These are phyloP conservation scores for Ips nitidus DNA, from an alignment of 1,140 invertebrate genomes.

Conservation along the genomic window DNA sequence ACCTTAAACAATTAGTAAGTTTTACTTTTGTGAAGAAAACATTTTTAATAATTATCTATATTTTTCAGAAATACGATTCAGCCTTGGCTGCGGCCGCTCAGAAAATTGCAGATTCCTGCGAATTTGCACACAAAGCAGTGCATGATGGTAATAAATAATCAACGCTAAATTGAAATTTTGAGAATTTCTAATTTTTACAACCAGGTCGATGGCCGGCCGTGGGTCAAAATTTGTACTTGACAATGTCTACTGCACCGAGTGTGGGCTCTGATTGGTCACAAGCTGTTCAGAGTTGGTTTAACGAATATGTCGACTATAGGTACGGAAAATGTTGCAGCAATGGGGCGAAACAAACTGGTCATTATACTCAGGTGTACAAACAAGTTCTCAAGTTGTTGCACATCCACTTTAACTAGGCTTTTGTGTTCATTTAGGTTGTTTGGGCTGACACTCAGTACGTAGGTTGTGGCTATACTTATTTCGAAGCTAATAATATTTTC, in stretches of 20 bases:
- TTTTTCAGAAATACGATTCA: slow-evolving; percentile 36
- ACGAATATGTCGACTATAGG: slow-evolving; percentile 22
- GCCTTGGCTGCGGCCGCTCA: slow-evolving; percentile 34
- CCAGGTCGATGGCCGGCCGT: slow-evolving; percentile 32
- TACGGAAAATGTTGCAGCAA: slow-evolving; percentile 11
- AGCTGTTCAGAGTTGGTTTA: slow-evolving; percentile 37
- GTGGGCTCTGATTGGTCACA: slow-evolving; percentile 23
- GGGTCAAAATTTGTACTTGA: slow-evolving; percentile 34
- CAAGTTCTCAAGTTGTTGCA: background rate
- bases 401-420: no score
- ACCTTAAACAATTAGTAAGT: slow-evolving; percentile 41
- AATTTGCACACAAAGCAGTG: slow-evolving; percentile 37
- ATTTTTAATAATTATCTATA: background rate
- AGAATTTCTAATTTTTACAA: no score
- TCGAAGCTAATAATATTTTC: slow-evolving; percentile 14
- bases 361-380: slow-evolving; percentile 37
- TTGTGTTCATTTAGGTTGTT: slow-evolving; percentile 32
- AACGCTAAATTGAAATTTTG: background rate
- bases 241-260: slow-evolving; percentile 15
- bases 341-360: slow-evolving; percentile 21
- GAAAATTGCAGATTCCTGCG: slow-evolving; percentile 40
- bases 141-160: slow-evolving; percentile 34
- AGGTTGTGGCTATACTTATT: slow-evolving; percentile 40
- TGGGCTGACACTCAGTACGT: slow-evolving; percentile 40
- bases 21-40: background rate